A percentile compares a stretch with the other conserved stretches of the same genome.
Conservation (phyloP, 2,113 vertebrate species). For the Strix aluco region DNA sequence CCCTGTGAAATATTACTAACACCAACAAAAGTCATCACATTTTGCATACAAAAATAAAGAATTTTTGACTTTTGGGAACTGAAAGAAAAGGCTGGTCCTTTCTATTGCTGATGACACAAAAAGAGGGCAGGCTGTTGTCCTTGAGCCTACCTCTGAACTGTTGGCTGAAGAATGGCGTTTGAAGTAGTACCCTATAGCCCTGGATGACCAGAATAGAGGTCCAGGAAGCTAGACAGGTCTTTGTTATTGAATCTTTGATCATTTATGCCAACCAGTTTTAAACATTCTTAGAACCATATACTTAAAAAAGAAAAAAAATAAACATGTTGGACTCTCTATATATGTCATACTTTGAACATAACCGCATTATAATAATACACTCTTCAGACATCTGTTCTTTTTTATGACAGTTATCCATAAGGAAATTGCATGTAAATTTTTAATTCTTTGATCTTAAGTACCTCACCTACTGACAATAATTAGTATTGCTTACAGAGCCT, state of each 20-base stretch:
- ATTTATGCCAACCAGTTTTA: not conserved
- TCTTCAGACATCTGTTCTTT: not conserved
- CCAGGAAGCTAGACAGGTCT: not conserved
- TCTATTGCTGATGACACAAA: not conserved
- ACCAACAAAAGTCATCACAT: not conserved
- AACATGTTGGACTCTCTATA: not conserved
- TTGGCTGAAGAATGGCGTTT: not conserved
- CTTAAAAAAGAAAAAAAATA: not conserved
- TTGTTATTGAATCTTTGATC: not conserved
- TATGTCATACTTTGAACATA: not conserved
- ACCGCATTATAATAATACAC: not conserved
- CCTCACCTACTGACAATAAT: not conserved
- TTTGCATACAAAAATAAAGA: not conserved
- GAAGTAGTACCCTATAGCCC: not conserved
- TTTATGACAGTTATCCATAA: not conserved
- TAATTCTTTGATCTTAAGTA: not conserved
- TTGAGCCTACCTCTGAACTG: not conserved
- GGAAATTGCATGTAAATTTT: not conserved
- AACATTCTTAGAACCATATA: not conserved
- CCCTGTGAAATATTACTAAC: not conserved
- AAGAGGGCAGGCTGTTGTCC: not conserved
- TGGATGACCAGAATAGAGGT: not conserved
- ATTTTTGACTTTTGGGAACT: not conserved
- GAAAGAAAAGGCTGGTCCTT: not conserved
- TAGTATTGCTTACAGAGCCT: not conserved